Percentiles rank a stretch among this genome's conserved stretches.
These are phyloP conservation scores for Leptopilina boulardi DNA, from an alignment of 1,140 invertebrate genomes.

Conservation along the genomic window DNA sequence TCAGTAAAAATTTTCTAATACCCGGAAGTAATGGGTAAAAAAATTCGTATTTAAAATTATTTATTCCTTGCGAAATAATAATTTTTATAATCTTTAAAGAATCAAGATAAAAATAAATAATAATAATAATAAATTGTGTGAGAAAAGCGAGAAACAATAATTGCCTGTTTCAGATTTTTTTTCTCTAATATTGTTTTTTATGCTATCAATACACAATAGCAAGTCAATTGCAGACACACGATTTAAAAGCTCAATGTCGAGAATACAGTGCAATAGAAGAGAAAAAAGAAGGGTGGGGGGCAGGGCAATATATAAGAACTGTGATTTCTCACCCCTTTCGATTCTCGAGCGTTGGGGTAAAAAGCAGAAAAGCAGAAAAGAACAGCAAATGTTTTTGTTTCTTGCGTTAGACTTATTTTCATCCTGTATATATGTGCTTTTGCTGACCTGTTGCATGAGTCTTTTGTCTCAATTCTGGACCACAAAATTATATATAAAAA, in stretches of 20 bases:
- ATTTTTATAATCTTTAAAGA: no score
- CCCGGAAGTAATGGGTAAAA: no score
- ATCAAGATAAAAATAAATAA: not conserved
- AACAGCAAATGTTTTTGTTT: not conserved
- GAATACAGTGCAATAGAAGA: not conserved
- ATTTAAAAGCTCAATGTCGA: constrained; percentile 3
- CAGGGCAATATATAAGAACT: not conserved
- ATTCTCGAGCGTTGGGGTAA: not conserved
- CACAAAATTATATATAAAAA: no score
- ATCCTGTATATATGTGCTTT: constrained; percentile 27
- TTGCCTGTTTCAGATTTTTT: constrained; percentile 1
- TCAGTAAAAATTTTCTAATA: no score
- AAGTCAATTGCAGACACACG: not conserved
- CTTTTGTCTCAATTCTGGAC: no score
- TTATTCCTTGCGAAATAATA: no score
- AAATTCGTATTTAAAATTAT: no score
- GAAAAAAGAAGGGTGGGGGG: not conserved
- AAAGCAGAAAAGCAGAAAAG: constrained; percentile 4
- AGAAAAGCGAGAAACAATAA: constrained; percentile 5
- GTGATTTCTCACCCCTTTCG: not conserved
- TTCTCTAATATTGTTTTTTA: not conserved
- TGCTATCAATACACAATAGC: constrained; percentile 2
- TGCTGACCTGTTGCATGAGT: constrained; percentile 70
- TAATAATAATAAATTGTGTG: not conserved
- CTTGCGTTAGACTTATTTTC: constrained; percentile 13